Evolutionary conservation across 2,888 invertebrate genomes (phyloP).

Genomic region (Dryobotodes eremita): DNA sequence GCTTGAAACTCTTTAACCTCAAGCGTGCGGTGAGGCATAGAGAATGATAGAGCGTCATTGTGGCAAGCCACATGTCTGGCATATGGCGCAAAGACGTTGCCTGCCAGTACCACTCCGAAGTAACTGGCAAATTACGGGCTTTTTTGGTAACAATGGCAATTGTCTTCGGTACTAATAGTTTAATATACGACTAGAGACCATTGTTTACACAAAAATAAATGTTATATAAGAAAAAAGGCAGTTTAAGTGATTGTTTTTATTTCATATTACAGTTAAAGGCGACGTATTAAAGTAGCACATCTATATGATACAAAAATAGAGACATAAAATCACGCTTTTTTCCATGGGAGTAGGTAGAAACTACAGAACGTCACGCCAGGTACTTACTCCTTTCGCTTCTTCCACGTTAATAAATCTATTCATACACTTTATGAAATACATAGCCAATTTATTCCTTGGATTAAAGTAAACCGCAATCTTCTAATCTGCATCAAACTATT

Average conservation of each 20-base stretch:
- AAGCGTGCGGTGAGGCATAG: slow-evolving; percentile 74
- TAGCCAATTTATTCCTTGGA: not conserved
- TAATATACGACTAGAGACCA: slow-evolving; percentile 43
- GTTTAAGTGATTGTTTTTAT: not conserved
- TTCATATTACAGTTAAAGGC: not conserved
- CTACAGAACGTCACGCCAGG: not conserved
- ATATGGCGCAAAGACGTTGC: slow-evolving; percentile 79
- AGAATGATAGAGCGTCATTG: slow-evolving; percentile 69
- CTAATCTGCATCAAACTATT: no score
- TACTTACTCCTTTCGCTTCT: not conserved
- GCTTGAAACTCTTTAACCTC: slow-evolving; percentile 46
- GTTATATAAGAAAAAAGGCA: slow-evolving; percentile 16
- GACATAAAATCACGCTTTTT: not conserved
- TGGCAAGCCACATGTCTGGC: slow-evolving; percentile 81
- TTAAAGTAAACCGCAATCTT: not conserved
- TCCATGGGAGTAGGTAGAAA: not conserved
- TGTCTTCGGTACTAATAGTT: slow-evolving; percentile 56
- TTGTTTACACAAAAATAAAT: slow-evolving; percentile 41
- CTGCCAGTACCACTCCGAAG: slow-evolving; percentile 68
- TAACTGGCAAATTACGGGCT: slow-evolving; percentile 76
- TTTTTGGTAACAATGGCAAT: slow-evolving; percentile 72
- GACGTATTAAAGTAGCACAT: not conserved
- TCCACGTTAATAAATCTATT: not conserved
- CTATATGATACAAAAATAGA: not conserved
- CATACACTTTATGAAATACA: not conserved